A percentile compares a stretch with the other conserved stretches of the same genome.
Conservation (phyloP, 2,888 invertebrate species). For the Odontothrips loti region DNA sequence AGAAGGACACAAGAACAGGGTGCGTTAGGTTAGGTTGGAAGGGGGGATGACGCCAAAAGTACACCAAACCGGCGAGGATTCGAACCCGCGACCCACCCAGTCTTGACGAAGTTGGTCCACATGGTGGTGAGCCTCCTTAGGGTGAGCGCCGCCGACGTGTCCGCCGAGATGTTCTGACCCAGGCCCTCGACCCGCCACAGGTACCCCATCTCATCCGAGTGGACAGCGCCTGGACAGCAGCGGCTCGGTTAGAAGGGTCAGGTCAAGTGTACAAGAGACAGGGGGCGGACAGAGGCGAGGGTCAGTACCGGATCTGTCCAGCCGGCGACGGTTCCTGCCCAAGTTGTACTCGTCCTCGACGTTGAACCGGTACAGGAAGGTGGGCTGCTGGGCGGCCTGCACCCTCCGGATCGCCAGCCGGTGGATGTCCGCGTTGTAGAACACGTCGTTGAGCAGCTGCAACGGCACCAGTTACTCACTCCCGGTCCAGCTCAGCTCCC, state of each 20-base stretch:
- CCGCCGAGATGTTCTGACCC: neutral
- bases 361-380: constrained; percentile 11
- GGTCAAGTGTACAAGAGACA: too few species aligned
- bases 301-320: neutral
- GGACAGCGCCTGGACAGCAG: neutral
- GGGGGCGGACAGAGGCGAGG: too few species aligned
- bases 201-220: constrained; percentile 11
- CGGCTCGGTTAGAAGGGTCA: neutral
- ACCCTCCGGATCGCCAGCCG: constrained; percentile 1
- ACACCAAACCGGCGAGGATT: neutral
- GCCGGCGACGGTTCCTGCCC: neutral
- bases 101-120: constrained; percentile 17
- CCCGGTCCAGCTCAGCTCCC: neutral
- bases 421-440: constrained; percentile 14
- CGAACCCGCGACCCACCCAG: neutral
- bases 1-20: neutral
- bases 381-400: constrained; percentile 1
- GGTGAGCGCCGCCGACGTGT: neutral
- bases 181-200: constrained; percentile 12
- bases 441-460: constrained; percentile 12
- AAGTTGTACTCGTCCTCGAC: neutral
- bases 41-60: neutral
- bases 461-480: neutral
- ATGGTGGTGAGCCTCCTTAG: neutral
- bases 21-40: neutral